Percentiles rank a stretch among this genome's conserved stretches.
phyloP scores from a whole-genome alignment of 2,113 vertebrate species.

The Lasiurus cinereus region DNA sequence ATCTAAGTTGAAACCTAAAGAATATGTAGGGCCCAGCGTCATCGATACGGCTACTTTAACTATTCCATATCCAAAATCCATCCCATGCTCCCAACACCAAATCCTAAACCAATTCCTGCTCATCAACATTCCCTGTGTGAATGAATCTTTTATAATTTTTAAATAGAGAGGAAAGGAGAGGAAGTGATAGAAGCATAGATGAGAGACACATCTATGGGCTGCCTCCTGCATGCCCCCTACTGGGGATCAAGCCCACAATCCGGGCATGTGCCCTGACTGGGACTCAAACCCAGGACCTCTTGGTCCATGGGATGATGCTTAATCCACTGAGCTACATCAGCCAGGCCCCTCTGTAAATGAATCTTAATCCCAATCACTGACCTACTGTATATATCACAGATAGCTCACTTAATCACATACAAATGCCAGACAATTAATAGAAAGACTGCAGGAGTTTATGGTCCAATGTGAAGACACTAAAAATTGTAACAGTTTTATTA shows the following conservation, averaged over 20 bases:
- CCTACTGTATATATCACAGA: not conserved
- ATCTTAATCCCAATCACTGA: not conserved
- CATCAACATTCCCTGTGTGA: constrained; percentile 5
- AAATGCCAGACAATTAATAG: constrained; percentile 6
- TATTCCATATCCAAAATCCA: not conserved
- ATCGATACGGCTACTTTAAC: not conserved
- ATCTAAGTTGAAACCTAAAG: constrained; percentile 32
- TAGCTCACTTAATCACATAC: constrained; percentile 13
- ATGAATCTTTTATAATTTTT: not conserved
- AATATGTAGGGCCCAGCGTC: constrained; percentile 6
- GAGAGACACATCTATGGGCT: no score
- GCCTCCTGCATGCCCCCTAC: no score
- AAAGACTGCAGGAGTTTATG: not conserved
- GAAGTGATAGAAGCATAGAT: no score
- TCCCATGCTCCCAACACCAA: not conserved
- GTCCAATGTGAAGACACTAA: not conserved
- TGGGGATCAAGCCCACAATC: no score
- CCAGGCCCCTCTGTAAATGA: not conserved
- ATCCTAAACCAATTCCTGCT: constrained; percentile 35
- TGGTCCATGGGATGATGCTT: no score
- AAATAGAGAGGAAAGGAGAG: no score
- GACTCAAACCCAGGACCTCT: no score
- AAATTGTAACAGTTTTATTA: not conserved
- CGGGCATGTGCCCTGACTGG: no score
- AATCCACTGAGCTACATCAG: no score